These are phyloP conservation scores for Onthophagus sagittarius DNA, from an alignment of 2,888 invertebrate genomes.

Conservation along the genomic window DNA sequence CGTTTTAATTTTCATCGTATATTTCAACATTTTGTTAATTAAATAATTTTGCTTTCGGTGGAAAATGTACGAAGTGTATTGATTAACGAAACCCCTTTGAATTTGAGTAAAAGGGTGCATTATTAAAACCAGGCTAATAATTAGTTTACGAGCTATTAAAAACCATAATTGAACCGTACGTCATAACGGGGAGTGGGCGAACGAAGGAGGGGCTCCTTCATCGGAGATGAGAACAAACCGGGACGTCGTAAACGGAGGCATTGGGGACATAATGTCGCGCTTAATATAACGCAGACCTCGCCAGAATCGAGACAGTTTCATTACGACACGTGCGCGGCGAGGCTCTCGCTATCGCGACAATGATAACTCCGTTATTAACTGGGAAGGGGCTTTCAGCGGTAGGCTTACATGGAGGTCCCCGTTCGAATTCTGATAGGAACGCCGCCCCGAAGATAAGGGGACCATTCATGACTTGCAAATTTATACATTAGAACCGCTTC, in stretches of 20 bases:
- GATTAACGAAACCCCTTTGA: not conserved
- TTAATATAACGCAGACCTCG: slow-evolving; percentile 9
- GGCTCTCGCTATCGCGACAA: slow-evolving; percentile 7
- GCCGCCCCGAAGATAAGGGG: not conserved
- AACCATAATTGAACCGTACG: slow-evolving; percentile 11
- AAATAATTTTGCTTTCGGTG: not conserved
- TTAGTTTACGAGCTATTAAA: slow-evolving; percentile 11
- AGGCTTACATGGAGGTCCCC: not conserved
- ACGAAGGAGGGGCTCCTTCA: not conserved
- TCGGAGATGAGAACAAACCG: not conserved
- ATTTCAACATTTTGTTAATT: not conserved
- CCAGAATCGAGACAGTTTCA: slow-evolving; percentile 9
- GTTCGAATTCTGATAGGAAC: not conserved
- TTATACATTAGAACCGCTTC: slow-evolving; percentile 2
- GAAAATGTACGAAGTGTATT: not conserved
- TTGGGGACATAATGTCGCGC: slow-evolving; percentile 11
- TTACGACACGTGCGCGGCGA: slow-evolving; percentile 2
- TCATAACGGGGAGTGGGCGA: not conserved
- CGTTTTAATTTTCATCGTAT: not conserved
- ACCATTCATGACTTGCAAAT: slow-evolving; percentile 10
- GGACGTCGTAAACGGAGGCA: not conserved
- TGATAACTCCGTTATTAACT: slow-evolving; percentile 14
- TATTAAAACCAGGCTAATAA: slow-evolving; percentile 9
- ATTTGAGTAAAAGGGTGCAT: not conserved
- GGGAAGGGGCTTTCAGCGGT: not conserved